A percentile compares a stretch with the other conserved stretches of the same genome.
These are phyloP conservation scores for Chloropsis cyanopogon DNA, from an alignment of 2,113 vertebrate species.

Conservation along the genomic window DNA sequence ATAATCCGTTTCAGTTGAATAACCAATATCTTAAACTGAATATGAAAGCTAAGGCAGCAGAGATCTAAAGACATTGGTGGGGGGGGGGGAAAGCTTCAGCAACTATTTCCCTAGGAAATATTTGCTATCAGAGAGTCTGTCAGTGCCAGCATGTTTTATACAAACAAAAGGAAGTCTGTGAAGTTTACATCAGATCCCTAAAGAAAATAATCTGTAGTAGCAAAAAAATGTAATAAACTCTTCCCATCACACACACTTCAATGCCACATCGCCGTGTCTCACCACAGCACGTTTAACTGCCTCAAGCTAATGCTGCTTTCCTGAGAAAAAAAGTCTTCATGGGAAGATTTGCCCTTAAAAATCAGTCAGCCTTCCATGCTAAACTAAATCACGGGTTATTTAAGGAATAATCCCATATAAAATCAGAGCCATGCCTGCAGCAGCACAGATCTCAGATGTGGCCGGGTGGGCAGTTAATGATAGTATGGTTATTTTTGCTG, in stretches of 20 bases:
- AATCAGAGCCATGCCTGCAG: neutral
- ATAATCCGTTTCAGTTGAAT: neutral
- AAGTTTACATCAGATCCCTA: neutral
- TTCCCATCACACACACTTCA: neutral
- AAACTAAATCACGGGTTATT: neutral
- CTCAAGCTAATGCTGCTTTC: neutral
- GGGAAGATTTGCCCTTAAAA: neutral
- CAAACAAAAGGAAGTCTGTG: slow-evolving; percentile 21
- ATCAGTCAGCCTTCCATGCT: neutral
- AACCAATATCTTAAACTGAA: neutral
- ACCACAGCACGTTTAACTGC: neutral
- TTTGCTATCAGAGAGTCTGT: neutral
- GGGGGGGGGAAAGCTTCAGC: neutral
- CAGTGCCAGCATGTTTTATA: neutral
- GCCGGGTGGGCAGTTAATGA: neutral
- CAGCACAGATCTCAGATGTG: accelerated
- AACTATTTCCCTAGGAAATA: slow-evolving; percentile 4
- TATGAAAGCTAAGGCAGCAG: neutral
- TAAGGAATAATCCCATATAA: neutral
- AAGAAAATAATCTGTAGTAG: slow-evolving; percentile 15
- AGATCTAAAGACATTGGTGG: neutral
- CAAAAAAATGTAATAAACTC: neutral
- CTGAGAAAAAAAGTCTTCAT: neutral
- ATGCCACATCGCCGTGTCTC: neutral
- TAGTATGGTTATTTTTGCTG: neutral